Evolutionary conservation across 2,888 invertebrate species (phyloP).

Genomic region (Trichopria drosophilae): DNA sequence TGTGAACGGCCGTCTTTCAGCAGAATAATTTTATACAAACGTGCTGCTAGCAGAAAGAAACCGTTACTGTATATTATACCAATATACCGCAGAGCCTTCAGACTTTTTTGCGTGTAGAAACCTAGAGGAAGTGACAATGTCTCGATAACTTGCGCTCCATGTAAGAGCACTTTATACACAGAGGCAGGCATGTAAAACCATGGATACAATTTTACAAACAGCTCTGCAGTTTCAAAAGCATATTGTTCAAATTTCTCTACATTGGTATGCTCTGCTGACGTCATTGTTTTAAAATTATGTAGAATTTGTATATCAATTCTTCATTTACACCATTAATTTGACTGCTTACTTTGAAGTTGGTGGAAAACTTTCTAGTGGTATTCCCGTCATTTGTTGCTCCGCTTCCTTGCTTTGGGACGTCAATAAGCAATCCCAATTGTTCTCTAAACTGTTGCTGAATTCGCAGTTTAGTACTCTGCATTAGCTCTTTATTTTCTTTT

Average conservation of each 20-base stretch:
- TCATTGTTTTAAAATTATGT: no score
- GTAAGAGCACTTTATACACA: constrained; percentile 33
- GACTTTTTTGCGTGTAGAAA: no score
- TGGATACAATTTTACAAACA: constrained; percentile 28
- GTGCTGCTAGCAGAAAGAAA: no score
- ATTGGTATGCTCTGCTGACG: no score
- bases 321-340: constrained; percentile 31
- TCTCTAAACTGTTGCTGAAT: constrained; percentile 11
- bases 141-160: constrained; percentile 20
- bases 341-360: constrained; percentile 13
- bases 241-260: no score
- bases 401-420: constrained; percentile 15
- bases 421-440: no score
- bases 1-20: no score
- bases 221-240: constrained; percentile 33
- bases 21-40: no score
- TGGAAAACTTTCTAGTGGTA: constrained; percentile 27
- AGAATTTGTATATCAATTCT: constrained; percentile 22
- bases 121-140: constrained; percentile 30
- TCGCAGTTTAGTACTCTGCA: background rate
- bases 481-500: constrained; percentile 2
- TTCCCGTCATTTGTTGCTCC: constrained; percentile 34
- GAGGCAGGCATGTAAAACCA: constrained; percentile 36
- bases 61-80: no score
- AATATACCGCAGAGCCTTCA: no score